phyloP scores from a whole-genome alignment of 2,888 invertebrate genomes.

The Blera fallax region DNA sequence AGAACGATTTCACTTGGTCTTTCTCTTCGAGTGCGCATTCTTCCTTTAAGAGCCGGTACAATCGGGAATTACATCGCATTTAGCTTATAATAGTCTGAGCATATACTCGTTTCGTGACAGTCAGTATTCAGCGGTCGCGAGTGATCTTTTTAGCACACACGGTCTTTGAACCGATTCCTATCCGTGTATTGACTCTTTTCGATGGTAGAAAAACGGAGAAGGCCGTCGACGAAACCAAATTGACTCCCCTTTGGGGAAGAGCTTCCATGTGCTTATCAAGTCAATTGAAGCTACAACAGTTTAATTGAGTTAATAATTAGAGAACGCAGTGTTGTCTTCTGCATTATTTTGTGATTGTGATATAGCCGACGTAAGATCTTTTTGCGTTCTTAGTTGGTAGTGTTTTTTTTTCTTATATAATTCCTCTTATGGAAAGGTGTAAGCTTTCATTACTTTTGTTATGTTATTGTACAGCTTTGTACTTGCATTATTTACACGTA shows the following conservation, averaged over 20 bases:
- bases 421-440: too few relatives aligned
- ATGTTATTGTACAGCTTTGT: too few relatives aligned
- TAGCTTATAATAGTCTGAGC: slow-evolving; percentile 46
- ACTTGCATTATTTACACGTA: too few relatives aligned
- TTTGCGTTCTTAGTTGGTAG: background rate
- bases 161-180: background rate
- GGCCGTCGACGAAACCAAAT: slow-evolving; percentile 1
- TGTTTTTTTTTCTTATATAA: background rate
- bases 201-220: slow-evolving; percentile 25
- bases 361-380: background rate
- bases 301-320: slow-evolving; percentile 26
- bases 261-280: background rate
- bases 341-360: slow-evolving; percentile 18
- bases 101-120: slow-evolving; percentile 25
- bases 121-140: slow-evolving; percentile 28
- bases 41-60: slow-evolving; percentile 37
- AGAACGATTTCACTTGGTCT: slow-evolving; percentile 24
- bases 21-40: background rate
- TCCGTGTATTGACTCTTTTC: background rate
- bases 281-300: slow-evolving; percentile 36
- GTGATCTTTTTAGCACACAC: slow-evolving; percentile 38
- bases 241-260: slow-evolving; percentile 17
- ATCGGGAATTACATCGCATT: slow-evolving; percentile 39
- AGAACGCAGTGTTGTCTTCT: slow-evolving; percentile 36
- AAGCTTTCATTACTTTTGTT: too few relatives aligned